phyloP scores from a whole-genome alignment of 2,113 vertebrate genomes.

The Protomyctophum bolini region DNA sequence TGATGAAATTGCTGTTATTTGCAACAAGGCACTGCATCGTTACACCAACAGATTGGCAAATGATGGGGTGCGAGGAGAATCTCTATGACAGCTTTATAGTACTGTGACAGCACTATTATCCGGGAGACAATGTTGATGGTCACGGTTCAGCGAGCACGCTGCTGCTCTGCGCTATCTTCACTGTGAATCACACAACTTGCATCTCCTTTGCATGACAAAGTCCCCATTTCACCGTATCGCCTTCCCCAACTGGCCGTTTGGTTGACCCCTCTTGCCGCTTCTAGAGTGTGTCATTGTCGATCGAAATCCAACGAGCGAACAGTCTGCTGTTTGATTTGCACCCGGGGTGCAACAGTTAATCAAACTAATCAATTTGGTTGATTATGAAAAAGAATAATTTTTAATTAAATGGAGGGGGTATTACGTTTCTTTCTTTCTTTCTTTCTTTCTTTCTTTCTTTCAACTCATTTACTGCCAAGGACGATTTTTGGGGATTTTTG shows the following conservation, averaged over 20 bases:
- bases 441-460: too few species aligned
- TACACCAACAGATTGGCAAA: conserved; percentile 25
- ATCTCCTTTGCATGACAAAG: conserved; percentile 73
- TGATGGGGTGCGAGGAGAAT: conserved; percentile 54
- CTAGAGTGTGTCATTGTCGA: conserved; percentile 38
- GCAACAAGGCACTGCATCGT: not conserved
- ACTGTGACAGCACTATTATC: conserved; percentile 56
- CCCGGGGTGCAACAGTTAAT: too few species aligned
- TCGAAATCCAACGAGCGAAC: conserved; percentile 14
- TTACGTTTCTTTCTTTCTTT: too few species aligned
- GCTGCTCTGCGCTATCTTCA: conserved; percentile 46
- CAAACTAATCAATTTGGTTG: too few species aligned
- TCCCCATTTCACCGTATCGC: conserved; percentile 34
- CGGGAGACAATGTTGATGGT: conserved; percentile 66
- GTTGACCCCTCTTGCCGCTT: conserved; percentile 19
- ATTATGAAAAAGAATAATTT: too few species aligned
- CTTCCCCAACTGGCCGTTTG: conserved; percentile 30
- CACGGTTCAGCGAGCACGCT: conserved; percentile 52
- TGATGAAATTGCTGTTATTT: conserved; percentile 17
- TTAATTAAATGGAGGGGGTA: too few species aligned
- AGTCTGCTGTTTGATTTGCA: conserved; percentile 7
- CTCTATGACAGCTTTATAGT: conserved; percentile 53
- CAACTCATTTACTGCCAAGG: too few species aligned
- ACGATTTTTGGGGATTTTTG: too few species aligned
- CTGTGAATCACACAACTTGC: conserved; percentile 47